Percentiles rank a stretch among this genome's conserved stretches.
These are phyloP conservation scores for Erebia ligea DNA, from an alignment of 2,888 invertebrate genomes.

Conservation along the genomic window DNA sequence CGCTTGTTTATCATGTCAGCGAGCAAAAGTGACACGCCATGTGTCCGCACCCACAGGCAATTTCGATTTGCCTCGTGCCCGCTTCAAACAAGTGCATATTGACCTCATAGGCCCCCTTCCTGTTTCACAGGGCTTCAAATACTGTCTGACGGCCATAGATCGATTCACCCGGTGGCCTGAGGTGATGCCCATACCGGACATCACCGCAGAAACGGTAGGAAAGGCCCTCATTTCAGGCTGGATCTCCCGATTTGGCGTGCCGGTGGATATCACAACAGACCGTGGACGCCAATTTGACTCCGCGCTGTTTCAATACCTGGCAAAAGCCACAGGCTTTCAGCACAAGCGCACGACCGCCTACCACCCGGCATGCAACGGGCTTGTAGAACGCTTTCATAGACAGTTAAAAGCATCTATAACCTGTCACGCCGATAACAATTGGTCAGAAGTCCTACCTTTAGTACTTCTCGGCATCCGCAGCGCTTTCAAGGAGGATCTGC, in stretches of 20 bases:
- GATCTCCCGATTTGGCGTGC: conserved; percentile 63
- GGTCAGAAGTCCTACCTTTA: conserved; percentile 38
- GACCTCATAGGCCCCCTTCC: conserved; percentile 45
- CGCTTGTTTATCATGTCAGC: conserved; percentile 52
- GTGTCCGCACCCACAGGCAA: conserved; percentile 47
- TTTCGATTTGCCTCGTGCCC: conserved; percentile 42
- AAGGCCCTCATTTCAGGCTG: conserved; percentile 53
- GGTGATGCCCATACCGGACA: conserved; percentile 42
- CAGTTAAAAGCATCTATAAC: conserved; percentile 55
- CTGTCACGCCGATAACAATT: conserved; percentile 30
- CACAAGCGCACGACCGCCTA: conserved; percentile 43
- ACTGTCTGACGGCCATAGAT: conserved; percentile 13
- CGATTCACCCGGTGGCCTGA: conserved; percentile 22
- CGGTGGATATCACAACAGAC: conserved; percentile 44
- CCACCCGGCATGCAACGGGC: conserved; percentile 23
- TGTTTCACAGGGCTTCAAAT: conserved; percentile 1
- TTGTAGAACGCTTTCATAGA: conserved; percentile 49
- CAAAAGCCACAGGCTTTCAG: conserved; percentile 27
- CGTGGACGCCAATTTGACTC: conserved; percentile 50
- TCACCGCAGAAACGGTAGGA: conserved; percentile 9
- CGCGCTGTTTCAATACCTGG: conserved; percentile 37
- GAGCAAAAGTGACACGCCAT: conserved; percentile 46
- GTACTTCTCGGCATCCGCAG: conserved; percentile 40
- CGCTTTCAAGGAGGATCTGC: conserved; percentile 35
- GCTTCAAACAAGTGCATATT: conserved; percentile 14